Evolutionary conservation across 2,113 vertebrate species (phyloP).

Genomic region (Channa maculata): DNA sequence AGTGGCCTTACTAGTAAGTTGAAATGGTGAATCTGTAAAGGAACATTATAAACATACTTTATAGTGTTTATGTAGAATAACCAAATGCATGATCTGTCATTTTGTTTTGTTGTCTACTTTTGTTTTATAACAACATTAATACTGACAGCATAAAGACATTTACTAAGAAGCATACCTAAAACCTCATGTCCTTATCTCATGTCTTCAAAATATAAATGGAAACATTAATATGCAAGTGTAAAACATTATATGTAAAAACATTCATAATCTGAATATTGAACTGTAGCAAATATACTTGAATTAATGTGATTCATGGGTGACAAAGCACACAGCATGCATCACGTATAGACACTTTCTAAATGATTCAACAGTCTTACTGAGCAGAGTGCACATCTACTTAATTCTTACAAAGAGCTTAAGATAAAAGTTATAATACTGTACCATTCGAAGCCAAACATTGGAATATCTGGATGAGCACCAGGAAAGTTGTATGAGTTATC

Average conservation of each 20-base stretch:
- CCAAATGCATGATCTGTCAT: too few relatives aligned
- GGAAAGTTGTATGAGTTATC: slow-evolving; percentile 23
- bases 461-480: slow-evolving; percentile 47
- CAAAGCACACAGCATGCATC: too few relatives aligned
- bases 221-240: too few relatives aligned
- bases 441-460: slow-evolving; percentile 47
- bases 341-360: background rate
- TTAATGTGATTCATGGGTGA: too few relatives aligned
- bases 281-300: background rate
- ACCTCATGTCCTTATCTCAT: too few relatives aligned
- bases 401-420: background rate
- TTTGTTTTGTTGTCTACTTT: too few relatives aligned
- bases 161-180: too few relatives aligned
- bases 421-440: slow-evolving; percentile 14
- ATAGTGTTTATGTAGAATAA: too few relatives aligned
- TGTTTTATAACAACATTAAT: too few relatives aligned
- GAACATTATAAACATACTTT: background rate
- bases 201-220: too few relatives aligned
- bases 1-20: slow-evolving; percentile 27
- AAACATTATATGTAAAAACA: background rate
- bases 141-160: too few relatives aligned
- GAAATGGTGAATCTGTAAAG: slow-evolving; percentile 52
- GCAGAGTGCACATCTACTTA: background rate
- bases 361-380: background rate
- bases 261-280: background rate